phyloP scores from a whole-genome alignment of 2,797 vertebrate species.

The Micromesistius poutassou region DNA sequence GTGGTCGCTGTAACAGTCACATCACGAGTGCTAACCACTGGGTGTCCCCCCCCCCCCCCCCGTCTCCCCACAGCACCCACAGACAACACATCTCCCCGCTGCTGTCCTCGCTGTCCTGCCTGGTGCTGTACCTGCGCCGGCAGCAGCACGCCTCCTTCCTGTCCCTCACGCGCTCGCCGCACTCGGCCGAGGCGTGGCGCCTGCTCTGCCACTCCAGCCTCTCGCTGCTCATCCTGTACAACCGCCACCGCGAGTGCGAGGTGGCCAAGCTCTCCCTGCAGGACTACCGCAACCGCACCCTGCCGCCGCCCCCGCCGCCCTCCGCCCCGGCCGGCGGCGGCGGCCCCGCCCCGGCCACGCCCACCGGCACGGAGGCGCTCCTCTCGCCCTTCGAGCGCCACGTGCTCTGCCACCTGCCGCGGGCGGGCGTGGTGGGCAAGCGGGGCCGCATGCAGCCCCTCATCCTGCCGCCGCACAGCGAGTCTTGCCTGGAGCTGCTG shows the following conservation, averaged over 20 bases:
- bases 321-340: conserved; percentile 23
- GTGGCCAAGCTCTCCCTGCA: conserved; percentile 76
- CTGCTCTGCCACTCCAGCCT: conserved; percentile 79
- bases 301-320: conserved; percentile 31
- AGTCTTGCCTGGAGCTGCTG: conserved; percentile 76
- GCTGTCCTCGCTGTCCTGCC: conserved; percentile 75
- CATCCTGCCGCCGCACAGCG: conserved; percentile 74
- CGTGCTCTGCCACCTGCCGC: conserved; percentile 70
- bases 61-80: conserved; percentile 50
- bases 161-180: conserved; percentile 66
- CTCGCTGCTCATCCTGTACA: conserved; percentile 78
- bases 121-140: conserved; percentile 72
- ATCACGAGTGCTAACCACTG: neutral
- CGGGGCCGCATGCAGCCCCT: conserved; percentile 74
- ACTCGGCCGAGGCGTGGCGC: conserved; percentile 76
- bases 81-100: conserved; percentile 73
- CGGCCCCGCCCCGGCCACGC: conserved; percentile 18
- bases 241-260: conserved; percentile 78
- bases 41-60: neutral
- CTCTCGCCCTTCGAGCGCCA: conserved; percentile 76
- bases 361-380: conserved; percentile 63
- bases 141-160: conserved; percentile 77
- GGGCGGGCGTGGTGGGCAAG: conserved; percentile 74
- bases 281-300: conserved; percentile 69
- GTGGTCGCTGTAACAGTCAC: too few species aligned